Evolutionary conservation across 2,888 invertebrate species (phyloP).

Genomic region (Caenorhabditis macrosperma): DNA sequence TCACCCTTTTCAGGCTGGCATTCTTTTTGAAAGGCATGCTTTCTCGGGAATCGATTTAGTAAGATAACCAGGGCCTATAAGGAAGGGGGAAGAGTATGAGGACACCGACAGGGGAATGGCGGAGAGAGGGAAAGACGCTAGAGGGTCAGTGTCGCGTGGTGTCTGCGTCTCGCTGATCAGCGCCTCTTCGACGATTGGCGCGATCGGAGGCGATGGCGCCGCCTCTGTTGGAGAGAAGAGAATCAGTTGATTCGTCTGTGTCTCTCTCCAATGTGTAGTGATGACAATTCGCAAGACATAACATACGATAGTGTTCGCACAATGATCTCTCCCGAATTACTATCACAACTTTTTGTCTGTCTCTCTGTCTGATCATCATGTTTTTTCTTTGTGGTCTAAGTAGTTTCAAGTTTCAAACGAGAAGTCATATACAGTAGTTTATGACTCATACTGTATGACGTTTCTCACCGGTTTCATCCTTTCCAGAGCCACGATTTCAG

Average conservation of each 20-base stretch:
- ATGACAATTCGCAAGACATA: conserved; percentile 27
- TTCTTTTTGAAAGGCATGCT: conserved; percentile 10
- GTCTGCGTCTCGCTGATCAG: conserved; percentile 27
- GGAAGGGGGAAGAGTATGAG: background rate
- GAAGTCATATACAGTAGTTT: no score
- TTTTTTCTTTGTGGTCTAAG: no score
- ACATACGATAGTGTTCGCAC: conserved; percentile 22
- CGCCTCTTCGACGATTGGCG: background rate
- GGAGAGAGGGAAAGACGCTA: conserved; percentile 5
- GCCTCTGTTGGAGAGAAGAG: conserved; percentile 7
- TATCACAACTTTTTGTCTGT: no score
- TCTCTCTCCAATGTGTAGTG: conserved; percentile 2
- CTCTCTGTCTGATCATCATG: no score
- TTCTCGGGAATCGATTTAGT: background rate
- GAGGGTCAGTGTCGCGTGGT: conserved; percentile 12
- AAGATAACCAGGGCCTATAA: background rate
- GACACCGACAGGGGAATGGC: background rate
- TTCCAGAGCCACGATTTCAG: conserved; percentile 45
- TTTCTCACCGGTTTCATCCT: conserved; percentile 41
- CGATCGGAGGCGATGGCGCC: conserved; percentile 6
- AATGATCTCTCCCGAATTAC: background rate
- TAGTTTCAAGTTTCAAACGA: no score
- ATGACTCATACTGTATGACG: no score
- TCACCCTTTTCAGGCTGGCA: conserved; percentile 2
- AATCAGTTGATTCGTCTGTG: conserved; percentile 34